Evolutionary conservation across 2,888 invertebrate genomes (phyloP), one percentile per base, ranked within the genome.

Genomic region (Beris morrisii): DNA sequence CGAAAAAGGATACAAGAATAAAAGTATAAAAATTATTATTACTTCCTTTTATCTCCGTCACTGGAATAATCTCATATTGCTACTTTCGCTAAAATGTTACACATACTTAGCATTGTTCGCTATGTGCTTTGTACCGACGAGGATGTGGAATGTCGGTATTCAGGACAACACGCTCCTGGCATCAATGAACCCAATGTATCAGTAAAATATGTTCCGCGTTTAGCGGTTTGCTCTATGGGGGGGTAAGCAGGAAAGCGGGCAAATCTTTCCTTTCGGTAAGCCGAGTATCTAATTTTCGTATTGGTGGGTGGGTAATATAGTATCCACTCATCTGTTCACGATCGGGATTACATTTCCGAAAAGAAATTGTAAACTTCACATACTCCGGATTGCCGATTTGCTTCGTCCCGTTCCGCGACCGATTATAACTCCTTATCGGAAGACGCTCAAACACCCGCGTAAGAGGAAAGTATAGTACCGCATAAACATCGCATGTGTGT

Each of bases 301-400:
- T 3, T 22, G 22, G 3, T 22, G 22, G 22, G 15, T 55, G 55
- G 56, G 65, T 43, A 57, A 3, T 1, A 38, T 38, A 38, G 45
- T 48, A 65, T 55, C 50, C 65, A 56, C n/a, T 65, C 65, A 65
- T 56, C 56, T 65, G 56, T 56, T 46, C 65, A 56, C 55, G 46
- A 65, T 65, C 38, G 46, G 65, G 50, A 65, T 65, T 65, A 56
- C 46, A 65, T 65, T 65, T 57, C 55, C 56, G 31, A 65, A 65
- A 65, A 65, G 56, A 57, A 65, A 65, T 65, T 65, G 55, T 38
- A 56, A 46, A 48, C 56, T 65, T 38, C 43, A 38, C 38, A 9
- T 38, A 38, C 48, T 50, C 65, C 32, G 45, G 54, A 64, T 28
- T 64, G 64, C 55, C 64, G 44, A 55, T 45, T 64, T 46, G 12